Conservation (phyloP, 2,797 vertebrate species). For the Betta splendens region DNA sequence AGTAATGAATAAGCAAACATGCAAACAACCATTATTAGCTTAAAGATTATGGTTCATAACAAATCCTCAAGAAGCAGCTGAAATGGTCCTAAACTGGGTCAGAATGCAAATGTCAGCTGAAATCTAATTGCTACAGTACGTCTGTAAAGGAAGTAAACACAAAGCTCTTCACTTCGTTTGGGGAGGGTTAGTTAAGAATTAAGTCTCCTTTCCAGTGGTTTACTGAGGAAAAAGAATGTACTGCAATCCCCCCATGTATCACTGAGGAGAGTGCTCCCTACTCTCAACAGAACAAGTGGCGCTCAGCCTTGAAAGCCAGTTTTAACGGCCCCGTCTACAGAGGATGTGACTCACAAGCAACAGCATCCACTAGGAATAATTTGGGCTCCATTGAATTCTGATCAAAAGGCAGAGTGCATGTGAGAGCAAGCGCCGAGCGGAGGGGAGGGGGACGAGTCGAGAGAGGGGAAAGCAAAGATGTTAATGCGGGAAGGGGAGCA, state of each 20-base stretch:
- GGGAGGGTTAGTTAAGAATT: conserved; percentile 14
- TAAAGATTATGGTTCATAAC: no score
- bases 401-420: conserved; percentile 46
- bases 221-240: conserved; percentile 25
- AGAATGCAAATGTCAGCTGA: conserved; percentile 1
- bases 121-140: no score
- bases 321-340: conserved; percentile 33
- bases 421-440: conserved; percentile 19
- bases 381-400: conserved; percentile 45
- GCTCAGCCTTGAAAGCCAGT: conserved; percentile 25
- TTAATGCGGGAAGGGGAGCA: conserved; percentile 9
- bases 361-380: conserved; percentile 46
- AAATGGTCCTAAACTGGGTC: no score
- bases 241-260: conserved; percentile 14
- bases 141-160: conserved; percentile 1
- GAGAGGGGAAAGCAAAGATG: conserved; percentile 3
- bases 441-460: conserved; percentile 21
- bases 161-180: neutral
- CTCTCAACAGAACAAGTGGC: conserved; percentile 13
- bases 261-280: conserved; percentile 7
- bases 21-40: no score
- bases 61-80: no score
- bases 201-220: conserved; percentile 17
- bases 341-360: conserved; percentile 45
- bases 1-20: neutral